Percentiles rank a stretch among this genome's conserved stretches.
These are phyloP conservation scores for Diarsia brunnea DNA, from an alignment of 2,888 invertebrate genomes.

Conservation along the genomic window DNA sequence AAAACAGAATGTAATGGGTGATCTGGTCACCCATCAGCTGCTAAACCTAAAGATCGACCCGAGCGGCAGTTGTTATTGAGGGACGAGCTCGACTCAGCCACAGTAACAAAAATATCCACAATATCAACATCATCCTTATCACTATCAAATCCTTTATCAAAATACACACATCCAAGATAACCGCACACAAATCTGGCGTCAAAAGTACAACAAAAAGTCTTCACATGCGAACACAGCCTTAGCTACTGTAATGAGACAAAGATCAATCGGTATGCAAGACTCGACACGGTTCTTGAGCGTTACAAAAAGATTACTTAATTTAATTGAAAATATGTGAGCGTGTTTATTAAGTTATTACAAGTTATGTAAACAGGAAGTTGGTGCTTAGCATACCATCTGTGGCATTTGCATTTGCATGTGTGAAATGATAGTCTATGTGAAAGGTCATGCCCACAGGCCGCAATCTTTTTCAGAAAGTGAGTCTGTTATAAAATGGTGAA, in stretches of 20 bases:
- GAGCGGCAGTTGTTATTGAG: too few relatives aligned
- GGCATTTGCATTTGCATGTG: neutral
- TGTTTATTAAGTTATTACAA: slow-evolving; percentile 27
- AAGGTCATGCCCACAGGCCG: neutral
- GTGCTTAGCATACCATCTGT: slow-evolving; percentile 3
- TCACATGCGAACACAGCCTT: slow-evolving; percentile 36
- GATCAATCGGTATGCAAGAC: slow-evolving; percentile 57
- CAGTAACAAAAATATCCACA: too few relatives aligned
- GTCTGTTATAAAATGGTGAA: neutral
- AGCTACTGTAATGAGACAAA: slow-evolving; percentile 52
- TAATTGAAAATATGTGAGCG: slow-evolving; percentile 32
- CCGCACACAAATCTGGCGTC: neutral
- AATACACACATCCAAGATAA: neutral
- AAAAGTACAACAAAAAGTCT: slow-evolving; percentile 33
- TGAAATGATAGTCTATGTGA: neutral
- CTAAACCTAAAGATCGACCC: too few relatives aligned
- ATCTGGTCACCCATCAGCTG: too few relatives aligned
- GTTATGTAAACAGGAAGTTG: slow-evolving; percentile 30
- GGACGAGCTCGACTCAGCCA: too few relatives aligned
- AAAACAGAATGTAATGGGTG: too few relatives aligned
- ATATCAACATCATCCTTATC: too few relatives aligned
- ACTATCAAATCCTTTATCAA: neutral
- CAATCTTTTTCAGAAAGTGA: neutral
- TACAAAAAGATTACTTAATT: slow-evolving; percentile 51
- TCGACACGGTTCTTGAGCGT: slow-evolving; percentile 46